Percentiles rank a stretch among this genome's conserved stretches.
phyloP scores from a whole-genome alignment of 1,140 invertebrate genomes.

The Drosophila prosaltans region DNA sequence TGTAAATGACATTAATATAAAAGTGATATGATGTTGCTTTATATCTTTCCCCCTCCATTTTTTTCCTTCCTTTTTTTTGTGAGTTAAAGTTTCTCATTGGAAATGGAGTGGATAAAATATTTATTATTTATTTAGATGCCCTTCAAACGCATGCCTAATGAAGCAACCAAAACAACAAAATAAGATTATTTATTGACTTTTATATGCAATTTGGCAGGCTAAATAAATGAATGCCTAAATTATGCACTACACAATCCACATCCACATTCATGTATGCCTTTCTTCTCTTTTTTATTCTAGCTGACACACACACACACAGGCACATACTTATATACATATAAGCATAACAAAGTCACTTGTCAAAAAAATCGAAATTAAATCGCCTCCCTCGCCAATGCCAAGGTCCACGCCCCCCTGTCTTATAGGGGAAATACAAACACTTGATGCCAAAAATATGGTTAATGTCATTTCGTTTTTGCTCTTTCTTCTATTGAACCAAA shows the following conservation, averaged over 20 bases:
- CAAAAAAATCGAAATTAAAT: slow-evolving; percentile 50
- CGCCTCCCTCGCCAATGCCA: slow-evolving; percentile 4
- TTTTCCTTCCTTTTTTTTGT: background rate
- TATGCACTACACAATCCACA: slow-evolving; percentile 16
- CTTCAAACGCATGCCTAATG: slow-evolving; percentile 64
- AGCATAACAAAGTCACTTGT: slow-evolving; percentile 58
- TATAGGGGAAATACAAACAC: slow-evolving; percentile 38
- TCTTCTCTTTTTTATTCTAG: background rate
- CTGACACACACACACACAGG: background rate
- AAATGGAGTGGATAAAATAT: slow-evolving; percentile 15
- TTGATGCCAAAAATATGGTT: slow-evolving; percentile 79
- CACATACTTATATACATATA: background rate
- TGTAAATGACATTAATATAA: background rate
- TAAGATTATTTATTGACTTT: slow-evolving; percentile 77
- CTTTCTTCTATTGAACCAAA: slow-evolving; percentile 53
- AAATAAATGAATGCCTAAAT: slow-evolving; percentile 49
- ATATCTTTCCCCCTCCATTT: background rate
- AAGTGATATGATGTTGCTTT: background rate
- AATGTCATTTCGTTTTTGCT: slow-evolving; percentile 61
- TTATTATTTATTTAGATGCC: slow-evolving; percentile 58
- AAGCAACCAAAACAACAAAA: slow-evolving; percentile 38
- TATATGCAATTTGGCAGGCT: slow-evolving; percentile 73
- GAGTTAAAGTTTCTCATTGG: background rate
- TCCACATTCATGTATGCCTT: slow-evolving; percentile 13
- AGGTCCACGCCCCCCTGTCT: background rate